Conservation (phyloP, 2,888 invertebrate genomes). For the Laspeyria flexula region DNA sequence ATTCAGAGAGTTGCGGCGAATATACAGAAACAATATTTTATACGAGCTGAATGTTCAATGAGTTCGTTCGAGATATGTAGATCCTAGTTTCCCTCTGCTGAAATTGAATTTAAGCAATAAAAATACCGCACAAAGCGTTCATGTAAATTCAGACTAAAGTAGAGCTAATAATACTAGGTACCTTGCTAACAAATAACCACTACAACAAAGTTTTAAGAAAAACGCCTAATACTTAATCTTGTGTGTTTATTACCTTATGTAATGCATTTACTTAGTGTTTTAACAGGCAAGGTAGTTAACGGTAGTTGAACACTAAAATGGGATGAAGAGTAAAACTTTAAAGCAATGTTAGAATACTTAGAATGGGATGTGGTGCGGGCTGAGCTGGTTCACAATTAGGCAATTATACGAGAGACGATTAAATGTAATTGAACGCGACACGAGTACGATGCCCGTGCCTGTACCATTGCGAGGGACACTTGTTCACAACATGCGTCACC, state of each 20-base stretch:
- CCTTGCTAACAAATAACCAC: too few species aligned
- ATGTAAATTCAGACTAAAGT: neutral
- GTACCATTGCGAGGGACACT: slow-evolving; percentile 45
- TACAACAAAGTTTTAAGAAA: too few species aligned
- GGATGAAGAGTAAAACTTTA: slow-evolving; percentile 29
- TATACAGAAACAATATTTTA: slow-evolving; percentile 30
- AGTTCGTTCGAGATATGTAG: slow-evolving; percentile 21
- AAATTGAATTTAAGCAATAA: slow-evolving; percentile 13
- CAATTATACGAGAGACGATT: slow-evolving; percentile 82
- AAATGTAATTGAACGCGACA: slow-evolving; percentile 82
- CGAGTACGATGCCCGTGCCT: slow-evolving; percentile 46
- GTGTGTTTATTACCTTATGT: too few species aligned
- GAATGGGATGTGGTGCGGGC: slow-evolving; percentile 46
- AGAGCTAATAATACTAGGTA: too few species aligned
- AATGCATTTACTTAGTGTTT: too few species aligned
- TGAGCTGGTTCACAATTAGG: slow-evolving; percentile 70
- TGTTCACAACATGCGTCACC: slow-evolving; percentile 58
- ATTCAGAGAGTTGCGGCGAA: neutral
- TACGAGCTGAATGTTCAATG: slow-evolving; percentile 37
- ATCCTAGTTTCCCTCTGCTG: slow-evolving; percentile 8
- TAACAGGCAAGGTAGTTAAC: neutral
- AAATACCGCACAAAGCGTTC: neutral
- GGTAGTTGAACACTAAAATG: slow-evolving; percentile 6
- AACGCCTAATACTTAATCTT: too few species aligned
- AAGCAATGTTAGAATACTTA: slow-evolving; percentile 18